Evolutionary conservation across 1,140 invertebrate species (phyloP).

Genomic region (Drosophila triauraria): DNA sequence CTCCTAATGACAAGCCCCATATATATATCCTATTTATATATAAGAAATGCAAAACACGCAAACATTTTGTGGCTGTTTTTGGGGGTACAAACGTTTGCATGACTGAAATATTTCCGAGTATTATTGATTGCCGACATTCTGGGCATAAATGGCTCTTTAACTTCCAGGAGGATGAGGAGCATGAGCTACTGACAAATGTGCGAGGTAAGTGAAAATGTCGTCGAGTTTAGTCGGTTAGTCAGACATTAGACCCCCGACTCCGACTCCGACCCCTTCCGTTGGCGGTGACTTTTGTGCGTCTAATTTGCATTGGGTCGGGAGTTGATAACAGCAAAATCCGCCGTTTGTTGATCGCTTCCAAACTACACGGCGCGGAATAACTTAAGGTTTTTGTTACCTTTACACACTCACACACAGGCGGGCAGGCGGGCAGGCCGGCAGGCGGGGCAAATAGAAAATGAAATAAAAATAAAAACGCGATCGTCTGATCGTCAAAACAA

Average conservation of each 20-base stretch:
- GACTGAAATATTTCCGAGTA: constrained; percentile 69
- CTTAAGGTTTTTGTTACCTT: constrained; percentile 40
- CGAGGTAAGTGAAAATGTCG: constrained; percentile 56
- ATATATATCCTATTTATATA: constrained; percentile 12
- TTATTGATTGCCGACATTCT: constrained; percentile 74
- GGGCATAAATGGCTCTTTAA: constrained; percentile 66
- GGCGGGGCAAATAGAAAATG: constrained; percentile 47
- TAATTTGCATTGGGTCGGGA: constrained; percentile 68
- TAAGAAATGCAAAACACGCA: constrained; percentile 76
- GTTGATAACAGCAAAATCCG: constrained; percentile 68
- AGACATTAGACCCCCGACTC: constrained; percentile 73
- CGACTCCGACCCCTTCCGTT: constrained; percentile 14
- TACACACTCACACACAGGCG: constrained; percentile 11
- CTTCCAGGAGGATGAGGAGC: constrained; percentile 3
- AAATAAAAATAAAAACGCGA: constrained; percentile 79
- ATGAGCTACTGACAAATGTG: constrained; percentile 52
- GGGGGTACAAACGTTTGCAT: constrained; percentile 57
- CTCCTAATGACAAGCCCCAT: constrained; percentile 66
- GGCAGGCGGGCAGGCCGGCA: neutral
- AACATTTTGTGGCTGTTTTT: constrained; percentile 59
- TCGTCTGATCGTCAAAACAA: constrained; percentile 72
- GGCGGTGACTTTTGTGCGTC: constrained; percentile 15
- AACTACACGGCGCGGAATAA: constrained; percentile 45
- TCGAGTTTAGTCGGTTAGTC: constrained; percentile 27
- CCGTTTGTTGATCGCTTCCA: constrained; percentile 47